phyloP scores from a whole-genome alignment of 2,113 vertebrate species.

The Bufo gargarizans region DNA sequence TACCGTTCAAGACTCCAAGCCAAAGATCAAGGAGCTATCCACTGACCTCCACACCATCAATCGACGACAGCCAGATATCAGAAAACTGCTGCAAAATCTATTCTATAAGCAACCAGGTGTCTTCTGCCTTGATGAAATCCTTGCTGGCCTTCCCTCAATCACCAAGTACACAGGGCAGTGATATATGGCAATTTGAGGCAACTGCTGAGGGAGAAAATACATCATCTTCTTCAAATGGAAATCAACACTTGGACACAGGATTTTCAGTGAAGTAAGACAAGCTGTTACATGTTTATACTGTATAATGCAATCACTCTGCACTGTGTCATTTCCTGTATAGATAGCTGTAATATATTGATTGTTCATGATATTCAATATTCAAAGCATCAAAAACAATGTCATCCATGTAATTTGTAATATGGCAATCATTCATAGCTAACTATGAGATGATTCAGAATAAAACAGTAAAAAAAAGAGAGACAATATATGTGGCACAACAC shows the following conservation, averaged over 20 bases:
- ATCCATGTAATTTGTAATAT: neutral
- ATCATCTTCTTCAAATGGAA: conserved; percentile 59
- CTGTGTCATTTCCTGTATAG: neutral
- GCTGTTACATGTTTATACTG: conserved; percentile 56
- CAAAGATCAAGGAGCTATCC: conserved; percentile 80
- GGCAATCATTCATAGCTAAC: neutral
- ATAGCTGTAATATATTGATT: neutral
- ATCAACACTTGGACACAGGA: conserved; percentile 70
- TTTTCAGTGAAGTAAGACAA: conserved; percentile 93
- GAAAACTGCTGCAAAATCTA: conserved; percentile 81
- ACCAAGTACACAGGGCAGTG: conserved; percentile 59
- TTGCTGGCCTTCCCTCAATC: conserved; percentile 76
- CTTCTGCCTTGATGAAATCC: conserved; percentile 87
- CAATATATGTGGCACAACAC: too few relatives aligned
- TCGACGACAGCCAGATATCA: conserved; percentile 66
- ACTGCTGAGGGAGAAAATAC: conserved; percentile 60
- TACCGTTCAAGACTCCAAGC: conserved; percentile 63
- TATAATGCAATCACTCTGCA: neutral
- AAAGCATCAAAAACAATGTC: neutral
- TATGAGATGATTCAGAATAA: neutral
- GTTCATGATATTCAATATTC: neutral
- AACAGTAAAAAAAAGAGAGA: neutral
- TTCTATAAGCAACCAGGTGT: conserved; percentile 87
- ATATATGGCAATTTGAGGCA: conserved; percentile 50
- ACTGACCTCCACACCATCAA: conserved; percentile 65